Evolutionary conservation across 1,140 invertebrate species (phyloP).

Genomic region (Archivesica marissinica): DNA sequence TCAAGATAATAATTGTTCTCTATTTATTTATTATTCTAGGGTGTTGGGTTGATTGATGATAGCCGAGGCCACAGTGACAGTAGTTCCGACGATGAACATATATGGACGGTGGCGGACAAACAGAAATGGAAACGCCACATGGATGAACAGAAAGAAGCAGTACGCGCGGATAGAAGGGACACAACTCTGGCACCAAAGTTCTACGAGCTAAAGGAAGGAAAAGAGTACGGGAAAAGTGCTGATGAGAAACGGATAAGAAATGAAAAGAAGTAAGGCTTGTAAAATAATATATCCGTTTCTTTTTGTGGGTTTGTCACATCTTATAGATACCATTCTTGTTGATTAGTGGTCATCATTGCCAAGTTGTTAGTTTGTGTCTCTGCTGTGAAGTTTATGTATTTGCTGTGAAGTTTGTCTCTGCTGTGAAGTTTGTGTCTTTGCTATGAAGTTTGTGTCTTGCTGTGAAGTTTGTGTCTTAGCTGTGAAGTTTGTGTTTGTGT

Average conservation of each 20-base stretch:
- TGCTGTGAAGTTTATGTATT: too few species aligned
- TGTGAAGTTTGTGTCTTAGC: too few species aligned
- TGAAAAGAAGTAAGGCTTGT: conserved; percentile 79
- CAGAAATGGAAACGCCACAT: conserved; percentile 87
- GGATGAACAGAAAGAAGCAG: conserved; percentile 70
- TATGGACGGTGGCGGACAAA: conserved; percentile 91
- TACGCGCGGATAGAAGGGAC: conserved; percentile 51
- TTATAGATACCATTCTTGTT: too few species aligned
- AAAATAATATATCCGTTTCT: too few species aligned
- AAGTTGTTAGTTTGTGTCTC: too few species aligned
- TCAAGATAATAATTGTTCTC: too few species aligned
- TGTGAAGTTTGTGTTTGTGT: too few species aligned
- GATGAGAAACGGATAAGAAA: conserved; percentile 84
- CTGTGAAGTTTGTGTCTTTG: too few species aligned
- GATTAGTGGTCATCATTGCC: too few species aligned
- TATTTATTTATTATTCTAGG: conserved; percentile 34
- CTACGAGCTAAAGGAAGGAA: conserved; percentile 88
- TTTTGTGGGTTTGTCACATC: too few species aligned
- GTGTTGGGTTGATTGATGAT: conserved; percentile 67
- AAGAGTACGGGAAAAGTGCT: conserved; percentile 85
- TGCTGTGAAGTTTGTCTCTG: too few species aligned
- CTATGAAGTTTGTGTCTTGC: too few species aligned
- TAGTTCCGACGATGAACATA: conserved; percentile 90
- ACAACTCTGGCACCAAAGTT: conserved; percentile 86
- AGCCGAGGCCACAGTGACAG: conserved; percentile 81